Conservation (phyloP, 2,797 vertebrate species). For the Acanthopagrus latus region DNA sequence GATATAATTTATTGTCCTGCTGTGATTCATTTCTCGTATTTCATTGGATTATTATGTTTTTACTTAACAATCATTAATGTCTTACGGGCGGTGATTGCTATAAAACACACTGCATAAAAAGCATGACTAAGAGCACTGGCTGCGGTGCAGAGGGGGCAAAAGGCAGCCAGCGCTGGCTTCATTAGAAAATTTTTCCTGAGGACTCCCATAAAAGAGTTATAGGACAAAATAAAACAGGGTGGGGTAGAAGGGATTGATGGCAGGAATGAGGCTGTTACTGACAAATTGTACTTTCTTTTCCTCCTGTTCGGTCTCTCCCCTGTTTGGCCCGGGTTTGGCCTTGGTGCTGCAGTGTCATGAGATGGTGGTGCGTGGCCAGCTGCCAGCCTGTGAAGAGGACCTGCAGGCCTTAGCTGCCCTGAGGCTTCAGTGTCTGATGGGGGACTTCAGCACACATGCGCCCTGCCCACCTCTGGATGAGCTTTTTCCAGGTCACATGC, state of each 20-base stretch:
- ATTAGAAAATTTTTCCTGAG: slow-evolving; percentile 72
- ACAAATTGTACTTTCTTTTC: slow-evolving; percentile 48
- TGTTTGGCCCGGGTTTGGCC: slow-evolving; percentile 27
- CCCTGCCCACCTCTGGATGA: slow-evolving; percentile 90
- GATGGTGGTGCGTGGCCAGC: slow-evolving; percentile 91
- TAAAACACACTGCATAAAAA: slow-evolving; percentile 68
- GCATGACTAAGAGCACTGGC: slow-evolving; percentile 73
- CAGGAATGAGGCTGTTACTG: slow-evolving; percentile 55
- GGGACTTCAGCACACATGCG: slow-evolving; percentile 89
- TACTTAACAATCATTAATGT: slow-evolving; percentile 60
- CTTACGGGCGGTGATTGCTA: slow-evolving; percentile 58
- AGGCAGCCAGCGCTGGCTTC: slow-evolving; percentile 68
- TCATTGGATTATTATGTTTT: slow-evolving; percentile 56
- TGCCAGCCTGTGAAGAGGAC: slow-evolving; percentile 91
- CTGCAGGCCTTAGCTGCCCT: slow-evolving; percentile 91
- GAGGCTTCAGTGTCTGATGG: slow-evolving; percentile 91
- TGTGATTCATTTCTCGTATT: slow-evolving; percentile 56
- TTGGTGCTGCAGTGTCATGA: slow-evolving; percentile 88
- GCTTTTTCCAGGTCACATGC: slow-evolving; percentile 85
- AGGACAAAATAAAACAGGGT: slow-evolving; percentile 73
- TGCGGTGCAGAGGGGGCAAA: slow-evolving; percentile 48
- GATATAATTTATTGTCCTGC: slow-evolving; percentile 49
- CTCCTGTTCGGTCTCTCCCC: slow-evolving; percentile 12
- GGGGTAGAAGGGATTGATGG: slow-evolving; percentile 62
- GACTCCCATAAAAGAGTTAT: slow-evolving; percentile 73